Evolutionary conservation across 2,888 invertebrate genomes (phyloP), one percentile per base, ranked within the genome.

Genomic region (Acleris emargana): DNA sequence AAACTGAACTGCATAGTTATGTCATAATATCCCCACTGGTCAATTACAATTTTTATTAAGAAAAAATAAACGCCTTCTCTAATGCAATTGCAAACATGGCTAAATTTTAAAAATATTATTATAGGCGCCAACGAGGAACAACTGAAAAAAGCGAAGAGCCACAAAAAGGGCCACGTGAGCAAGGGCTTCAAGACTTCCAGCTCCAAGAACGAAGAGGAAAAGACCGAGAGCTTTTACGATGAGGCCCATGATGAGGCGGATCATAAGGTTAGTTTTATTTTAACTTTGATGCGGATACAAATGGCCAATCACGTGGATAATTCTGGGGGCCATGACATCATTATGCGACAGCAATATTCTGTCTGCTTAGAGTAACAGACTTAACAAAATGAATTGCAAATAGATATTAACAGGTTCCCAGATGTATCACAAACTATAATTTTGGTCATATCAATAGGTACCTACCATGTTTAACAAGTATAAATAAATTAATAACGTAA

Each of bases 121-220:
- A 50, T 69, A 88, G 93, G 92, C 68, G 93, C 93, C 68, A 93
- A 93, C 62, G 94, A 93, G 61, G 93, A 92, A 60, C 91, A 94
- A 69, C 72, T 94, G 42, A 93, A 94, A 66, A 89, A 93, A 71
- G 93, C 93, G 5, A 92, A 93, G 60, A 93, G 94, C 52, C 94
- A 94, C 79, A 94, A 94, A 74, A 95, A 95, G 71, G 95, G 95
- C 0, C 94, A 94, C 76, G 92, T 93, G 16, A 94, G 94, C 79
- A 95, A 95, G 78, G 95, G 95, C n/a, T 95, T 94, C 81, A 95
- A 95, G 77, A 89, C 93, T 5, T 94, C 94, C 4, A 94, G 94
- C 77, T 94, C 94, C 76, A 95, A 95, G 74, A 95, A 95, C 73
- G 95, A 95, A 73, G 93, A 94, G 72, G 94, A 94, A 64, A 94